These are phyloP conservation scores for Gorsachius magnificus DNA, from an alignment of 2,797 vertebrate genomes.

Conservation along the genomic window DNA sequence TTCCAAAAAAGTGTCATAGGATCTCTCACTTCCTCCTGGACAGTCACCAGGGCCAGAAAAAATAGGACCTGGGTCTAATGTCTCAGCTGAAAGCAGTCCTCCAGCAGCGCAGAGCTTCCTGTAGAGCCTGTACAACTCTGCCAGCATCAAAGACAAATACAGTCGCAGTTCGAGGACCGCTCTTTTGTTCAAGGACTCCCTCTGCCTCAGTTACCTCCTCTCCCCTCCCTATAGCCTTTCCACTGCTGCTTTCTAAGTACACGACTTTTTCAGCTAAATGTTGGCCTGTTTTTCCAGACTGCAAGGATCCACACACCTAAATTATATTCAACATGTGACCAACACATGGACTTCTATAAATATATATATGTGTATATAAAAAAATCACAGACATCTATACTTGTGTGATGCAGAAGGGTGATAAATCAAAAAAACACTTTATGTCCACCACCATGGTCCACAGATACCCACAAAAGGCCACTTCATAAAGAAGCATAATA, in stretches of 20 bases:
- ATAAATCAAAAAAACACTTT: conserved; percentile 16
- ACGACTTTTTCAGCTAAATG: background rate
- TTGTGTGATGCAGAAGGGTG: background rate
- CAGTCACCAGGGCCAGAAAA: conserved; percentile 58
- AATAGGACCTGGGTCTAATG: conserved; percentile 46
- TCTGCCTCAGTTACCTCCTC: background rate
- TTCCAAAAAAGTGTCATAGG: conserved; percentile 59
- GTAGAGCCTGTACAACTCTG: background rate
- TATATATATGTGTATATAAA: background rate
- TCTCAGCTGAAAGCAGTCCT: conserved; percentile 53
- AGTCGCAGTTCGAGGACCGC: background rate
- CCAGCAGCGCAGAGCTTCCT: conserved; percentile 48
- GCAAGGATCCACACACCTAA: background rate
- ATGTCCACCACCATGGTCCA: background rate
- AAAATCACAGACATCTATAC: background rate
- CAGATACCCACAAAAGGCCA: background rate
- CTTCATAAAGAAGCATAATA: background rate
- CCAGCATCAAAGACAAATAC: conserved; percentile 46
- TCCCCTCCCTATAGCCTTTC: background rate
- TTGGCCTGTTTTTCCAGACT: background rate
- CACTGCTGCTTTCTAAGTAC: background rate
- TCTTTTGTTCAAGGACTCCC: background rate
- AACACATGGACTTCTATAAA: background rate
- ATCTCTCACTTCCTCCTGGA: conserved; percentile 61
- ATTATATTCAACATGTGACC: background rate